Percentiles rank a stretch among this genome's conserved stretches.
Conservation (phyloP, 1,140 invertebrate genomes). For the Cotesia typhae region DNA sequence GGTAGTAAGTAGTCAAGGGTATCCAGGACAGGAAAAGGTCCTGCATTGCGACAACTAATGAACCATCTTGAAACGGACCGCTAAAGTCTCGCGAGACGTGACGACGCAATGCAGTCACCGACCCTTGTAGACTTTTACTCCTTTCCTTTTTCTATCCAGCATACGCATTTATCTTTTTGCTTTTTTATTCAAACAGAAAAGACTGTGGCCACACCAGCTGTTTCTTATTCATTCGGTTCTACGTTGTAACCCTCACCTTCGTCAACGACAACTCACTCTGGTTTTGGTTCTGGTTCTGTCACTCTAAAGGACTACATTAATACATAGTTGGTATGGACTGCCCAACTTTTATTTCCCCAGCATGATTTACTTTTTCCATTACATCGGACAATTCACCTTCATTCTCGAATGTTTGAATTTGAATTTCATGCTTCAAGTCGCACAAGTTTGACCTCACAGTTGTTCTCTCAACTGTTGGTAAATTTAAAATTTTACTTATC, state of each 20-base stretch:
- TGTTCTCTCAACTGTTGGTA: background rate
- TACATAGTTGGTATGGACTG: too few relatives aligned
- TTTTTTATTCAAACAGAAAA: constrained; percentile 12
- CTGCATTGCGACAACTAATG: constrained; percentile 67
- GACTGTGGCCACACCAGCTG: background rate
- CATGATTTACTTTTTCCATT: constrained; percentile 38
- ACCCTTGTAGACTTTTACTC: constrained; percentile 27
- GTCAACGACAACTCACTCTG: background rate
- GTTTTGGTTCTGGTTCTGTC: too few relatives aligned
- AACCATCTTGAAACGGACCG: constrained; percentile 62
- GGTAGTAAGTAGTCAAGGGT: constrained; percentile 21
- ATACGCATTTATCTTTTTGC: constrained; percentile 13
- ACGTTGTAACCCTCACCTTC: constrained; percentile 3
- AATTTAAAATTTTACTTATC: background rate
- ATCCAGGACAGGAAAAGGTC: constrained; percentile 46
- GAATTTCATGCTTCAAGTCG: constrained; percentile 42
- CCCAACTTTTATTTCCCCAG: constrained; percentile 19
- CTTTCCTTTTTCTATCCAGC: background rate
- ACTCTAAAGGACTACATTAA: too few relatives aligned
- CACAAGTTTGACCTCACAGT: constrained; percentile 38
- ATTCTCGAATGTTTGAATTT: constrained; percentile 46
- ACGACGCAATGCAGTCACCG: constrained; percentile 64
- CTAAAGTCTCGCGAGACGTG: constrained; percentile 62
- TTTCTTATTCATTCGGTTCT: background rate
- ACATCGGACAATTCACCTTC: background rate